Evolutionary conservation across 1,140 invertebrate species (phyloP).

Genomic region (Glossosoma conforme): DNA sequence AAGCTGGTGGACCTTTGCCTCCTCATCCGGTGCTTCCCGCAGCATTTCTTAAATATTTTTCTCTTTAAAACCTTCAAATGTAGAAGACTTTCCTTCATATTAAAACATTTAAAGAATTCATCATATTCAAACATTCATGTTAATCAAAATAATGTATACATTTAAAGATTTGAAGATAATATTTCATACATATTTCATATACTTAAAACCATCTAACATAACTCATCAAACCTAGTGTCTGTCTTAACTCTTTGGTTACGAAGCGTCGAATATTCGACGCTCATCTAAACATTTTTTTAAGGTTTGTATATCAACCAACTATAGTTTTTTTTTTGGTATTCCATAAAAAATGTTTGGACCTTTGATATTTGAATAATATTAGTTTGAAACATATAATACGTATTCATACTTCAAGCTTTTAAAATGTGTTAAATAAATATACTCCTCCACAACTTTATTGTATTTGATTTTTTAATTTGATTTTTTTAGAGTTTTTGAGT

Average conservation of each 20-base stretch:
- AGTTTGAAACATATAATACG: too few species aligned
- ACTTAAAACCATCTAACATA: background rate
- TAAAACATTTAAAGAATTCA: background rate
- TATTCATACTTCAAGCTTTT: too few species aligned
- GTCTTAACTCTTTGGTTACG: background rate
- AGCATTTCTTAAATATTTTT: conserved; percentile 88
- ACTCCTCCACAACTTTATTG: too few species aligned
- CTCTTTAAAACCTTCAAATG: conserved; percentile 62
- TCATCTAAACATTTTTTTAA: too few species aligned
- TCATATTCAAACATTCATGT: background rate
- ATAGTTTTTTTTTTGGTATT: too few species aligned
- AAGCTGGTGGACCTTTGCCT: conserved; percentile 72
- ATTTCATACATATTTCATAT: background rate
- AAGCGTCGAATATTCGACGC: too few species aligned
- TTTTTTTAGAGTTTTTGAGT: too few species aligned
- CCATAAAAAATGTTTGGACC: too few species aligned
- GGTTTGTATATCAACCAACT: too few species aligned
- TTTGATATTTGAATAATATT: too few species aligned
- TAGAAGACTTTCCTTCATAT: background rate
- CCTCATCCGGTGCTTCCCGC: conserved; percentile 82
- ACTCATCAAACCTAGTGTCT: background rate
- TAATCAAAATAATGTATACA: background rate
- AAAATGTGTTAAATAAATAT: too few species aligned
- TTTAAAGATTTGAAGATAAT: background rate
- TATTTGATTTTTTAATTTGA: too few species aligned